A percentile compares a stretch with the other conserved stretches of the same genome.
Conservation (phyloP, 1,140 invertebrate genomes). For the Elysia chlorotica region DNA sequence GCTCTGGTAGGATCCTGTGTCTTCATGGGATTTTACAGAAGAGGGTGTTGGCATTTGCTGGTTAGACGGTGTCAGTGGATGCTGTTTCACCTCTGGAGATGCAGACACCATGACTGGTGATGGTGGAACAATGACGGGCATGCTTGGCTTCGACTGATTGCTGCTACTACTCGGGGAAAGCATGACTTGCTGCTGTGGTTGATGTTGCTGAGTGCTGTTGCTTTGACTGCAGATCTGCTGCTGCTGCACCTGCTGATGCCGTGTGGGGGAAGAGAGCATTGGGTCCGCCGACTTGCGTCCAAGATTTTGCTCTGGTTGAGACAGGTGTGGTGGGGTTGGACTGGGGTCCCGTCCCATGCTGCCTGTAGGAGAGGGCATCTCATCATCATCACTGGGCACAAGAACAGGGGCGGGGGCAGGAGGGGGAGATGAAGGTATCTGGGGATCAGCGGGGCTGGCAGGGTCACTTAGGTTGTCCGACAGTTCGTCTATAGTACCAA, state of each 20-base stretch:
- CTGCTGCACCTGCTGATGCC: conserved; percentile 1
- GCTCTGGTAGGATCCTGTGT: conserved; percentile 10
- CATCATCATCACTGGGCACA: conserved; percentile 19
- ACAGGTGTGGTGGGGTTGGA: background rate
- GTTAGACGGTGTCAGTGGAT: background rate
- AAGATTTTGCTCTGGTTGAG: background rate
- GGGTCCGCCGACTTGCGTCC: conserved; percentile 2
- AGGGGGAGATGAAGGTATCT: conserved; percentile 21
- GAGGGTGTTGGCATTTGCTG: conserved; percentile 4
- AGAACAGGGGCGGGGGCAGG: conserved; percentile 20
- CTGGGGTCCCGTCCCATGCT: conserved; percentile 8
- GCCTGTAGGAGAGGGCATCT: conserved; percentile 10
- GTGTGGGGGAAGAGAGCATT: conserved; percentile 8
- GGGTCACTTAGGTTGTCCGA: conserved; percentile 14
- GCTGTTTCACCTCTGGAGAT: conserved; percentile 16
- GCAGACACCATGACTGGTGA: conserved; percentile 10
- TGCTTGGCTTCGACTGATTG: background rate
- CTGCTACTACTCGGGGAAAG: background rate
- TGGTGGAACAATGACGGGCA: background rate
- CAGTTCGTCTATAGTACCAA: conserved; percentile 16
- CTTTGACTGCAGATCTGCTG: no score
- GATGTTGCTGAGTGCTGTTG: background rate
- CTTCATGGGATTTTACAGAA: conserved; percentile 10
- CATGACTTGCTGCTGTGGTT: background rate
- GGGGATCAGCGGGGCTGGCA: background rate